phyloP scores from a whole-genome alignment of 1,140 invertebrate species.

The Drosophila truncata region DNA sequence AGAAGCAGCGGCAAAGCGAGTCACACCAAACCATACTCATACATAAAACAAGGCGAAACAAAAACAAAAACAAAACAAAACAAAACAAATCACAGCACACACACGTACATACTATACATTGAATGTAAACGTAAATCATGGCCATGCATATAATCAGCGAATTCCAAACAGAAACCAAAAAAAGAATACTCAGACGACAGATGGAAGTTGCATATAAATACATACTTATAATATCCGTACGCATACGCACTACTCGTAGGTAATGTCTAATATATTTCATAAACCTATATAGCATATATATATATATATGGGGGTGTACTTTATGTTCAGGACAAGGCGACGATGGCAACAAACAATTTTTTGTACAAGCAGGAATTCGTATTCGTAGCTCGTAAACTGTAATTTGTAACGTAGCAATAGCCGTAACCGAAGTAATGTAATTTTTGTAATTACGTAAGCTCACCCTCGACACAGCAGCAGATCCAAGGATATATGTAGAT shows the following conservation, averaged over 20 bases:
- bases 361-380: conserved; percentile 61
- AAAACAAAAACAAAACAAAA: conserved; percentile 6
- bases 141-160: conserved; percentile 82
- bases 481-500: conserved; percentile 2
- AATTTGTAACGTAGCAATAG: conserved; percentile 52
- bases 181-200: conserved; percentile 75
- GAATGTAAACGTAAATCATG: conserved; percentile 79
- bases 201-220: conserved; percentile 63
- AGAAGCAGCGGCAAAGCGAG: conserved; percentile 10
- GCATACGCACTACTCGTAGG: conserved; percentile 48
- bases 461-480: conserved; percentile 28
- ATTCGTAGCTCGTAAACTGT: conserved; percentile 58
- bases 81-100: conserved; percentile 47
- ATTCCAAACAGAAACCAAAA: conserved; percentile 74
- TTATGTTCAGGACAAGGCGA: conserved; percentile 47
- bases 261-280: conserved; percentile 38
- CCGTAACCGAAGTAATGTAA: conserved; percentile 52
- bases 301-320: conserved; percentile 44
- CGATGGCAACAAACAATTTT: conserved; percentile 46
- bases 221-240: conserved; percentile 46
- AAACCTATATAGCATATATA: conserved; percentile 35
- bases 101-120: conserved; percentile 59
- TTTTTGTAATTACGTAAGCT: conserved; percentile 70
- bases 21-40: conserved; percentile 61
- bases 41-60: conserved; percentile 26